phyloP scores from a whole-genome alignment of 2,113 vertebrate genomes.

The Semicossyphus pulcher region DNA sequence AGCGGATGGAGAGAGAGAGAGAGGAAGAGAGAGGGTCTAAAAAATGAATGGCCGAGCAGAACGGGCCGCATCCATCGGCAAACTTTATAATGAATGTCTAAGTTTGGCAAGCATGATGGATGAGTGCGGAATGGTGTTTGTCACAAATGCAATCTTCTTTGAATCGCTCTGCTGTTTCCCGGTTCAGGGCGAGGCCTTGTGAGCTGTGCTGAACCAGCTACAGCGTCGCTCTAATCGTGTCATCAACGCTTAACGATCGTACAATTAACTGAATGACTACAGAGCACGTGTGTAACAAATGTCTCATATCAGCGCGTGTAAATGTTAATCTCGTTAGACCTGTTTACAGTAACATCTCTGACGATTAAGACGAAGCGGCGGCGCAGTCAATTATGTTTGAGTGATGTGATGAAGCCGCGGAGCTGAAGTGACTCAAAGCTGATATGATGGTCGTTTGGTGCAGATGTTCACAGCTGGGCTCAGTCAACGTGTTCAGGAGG shows the following conservation, averaged over 20 bases:
- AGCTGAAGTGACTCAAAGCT: slow-evolving; percentile 39
- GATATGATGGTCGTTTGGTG: slow-evolving; percentile 9
- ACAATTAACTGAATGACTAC: slow-evolving; percentile 67
- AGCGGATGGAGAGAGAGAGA: slow-evolving; percentile 15
- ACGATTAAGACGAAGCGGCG: slow-evolving; percentile 49
- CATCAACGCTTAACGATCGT: slow-evolving; percentile 76
- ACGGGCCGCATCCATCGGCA: slow-evolving; percentile 80
- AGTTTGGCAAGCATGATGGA: slow-evolving; percentile 84
- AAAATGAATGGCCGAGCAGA: slow-evolving; percentile 77
- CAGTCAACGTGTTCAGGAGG: too few relatives aligned
- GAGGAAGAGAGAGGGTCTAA: slow-evolving; percentile 31
- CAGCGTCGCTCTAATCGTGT: slow-evolving; percentile 55
- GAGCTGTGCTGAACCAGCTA: slow-evolving; percentile 50
- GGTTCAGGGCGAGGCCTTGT: slow-evolving; percentile 40
- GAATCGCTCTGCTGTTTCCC: slow-evolving; percentile 72
- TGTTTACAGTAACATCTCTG: slow-evolving; percentile 71
- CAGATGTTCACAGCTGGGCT: too few relatives aligned
- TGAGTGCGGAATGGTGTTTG: slow-evolving; percentile 81
- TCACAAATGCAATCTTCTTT: slow-evolving; percentile 81
- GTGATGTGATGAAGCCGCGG: slow-evolving; percentile 38
- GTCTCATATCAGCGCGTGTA: slow-evolving; percentile 45
- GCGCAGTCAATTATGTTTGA: slow-evolving; percentile 67
- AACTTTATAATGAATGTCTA: slow-evolving; percentile 84
- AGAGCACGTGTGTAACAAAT: slow-evolving; percentile 57
- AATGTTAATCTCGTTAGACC: slow-evolving; percentile 71